Conservation (phyloP, 2,888 invertebrate genomes). For the Lutraria lutraria region DNA sequence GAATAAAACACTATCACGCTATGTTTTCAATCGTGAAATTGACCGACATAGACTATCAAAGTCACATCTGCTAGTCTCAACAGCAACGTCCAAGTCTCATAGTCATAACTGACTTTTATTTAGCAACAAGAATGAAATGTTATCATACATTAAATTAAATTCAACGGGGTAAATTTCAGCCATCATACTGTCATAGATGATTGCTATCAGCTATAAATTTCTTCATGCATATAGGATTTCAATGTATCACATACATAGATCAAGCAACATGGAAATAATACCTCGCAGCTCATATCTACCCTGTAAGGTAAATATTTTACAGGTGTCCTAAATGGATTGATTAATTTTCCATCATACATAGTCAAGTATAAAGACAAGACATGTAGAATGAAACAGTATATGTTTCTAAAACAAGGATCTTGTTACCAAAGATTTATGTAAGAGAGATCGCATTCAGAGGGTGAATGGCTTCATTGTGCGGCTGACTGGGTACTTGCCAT, state of each 20-base stretch:
- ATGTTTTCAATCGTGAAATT: not conserved
- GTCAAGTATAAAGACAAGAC: too few species aligned
- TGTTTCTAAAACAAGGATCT: too few species aligned
- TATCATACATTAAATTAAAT: constrained; percentile 12
- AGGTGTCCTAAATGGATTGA: not conserved
- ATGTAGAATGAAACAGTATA: too few species aligned
- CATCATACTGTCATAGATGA: not conserved
- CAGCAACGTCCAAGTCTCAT: not conserved
- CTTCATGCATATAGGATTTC: constrained; percentile 27
- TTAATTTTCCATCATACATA: not conserved
- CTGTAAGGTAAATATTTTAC: constrained; percentile 6
- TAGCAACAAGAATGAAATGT: constrained; percentile 10
- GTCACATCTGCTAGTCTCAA: not conserved
- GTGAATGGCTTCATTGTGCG: too few species aligned
- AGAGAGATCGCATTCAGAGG: too few species aligned
- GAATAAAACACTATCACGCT: not conserved
- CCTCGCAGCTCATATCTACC: not conserved
- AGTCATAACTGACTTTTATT: not conserved
- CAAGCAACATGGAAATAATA: not conserved
- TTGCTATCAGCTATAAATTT: not conserved
- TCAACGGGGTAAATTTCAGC: constrained; percentile 5
- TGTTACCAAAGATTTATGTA: too few species aligned
- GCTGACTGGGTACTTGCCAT: too few species aligned
- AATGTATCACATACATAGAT: not conserved
- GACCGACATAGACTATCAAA: not conserved